Evolutionary conservation across 2,113 vertebrate species (phyloP), one percentile per base, ranked within the genome.

Genomic region (Dipodomys stephensi): DNA sequence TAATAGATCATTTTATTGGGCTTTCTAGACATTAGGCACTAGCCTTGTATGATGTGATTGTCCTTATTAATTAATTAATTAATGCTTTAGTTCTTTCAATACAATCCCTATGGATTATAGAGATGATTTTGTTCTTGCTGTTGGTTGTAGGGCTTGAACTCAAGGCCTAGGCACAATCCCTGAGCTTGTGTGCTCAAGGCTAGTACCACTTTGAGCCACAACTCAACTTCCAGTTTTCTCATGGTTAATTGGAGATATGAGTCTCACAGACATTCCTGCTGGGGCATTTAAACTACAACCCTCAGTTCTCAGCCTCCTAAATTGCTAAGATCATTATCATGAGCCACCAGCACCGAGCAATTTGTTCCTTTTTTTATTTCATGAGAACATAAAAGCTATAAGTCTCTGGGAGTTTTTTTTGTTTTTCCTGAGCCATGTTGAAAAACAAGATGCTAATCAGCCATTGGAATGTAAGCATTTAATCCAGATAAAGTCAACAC

Each of bases 341-440:
- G 15, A 57, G 53, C 53, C 15, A 57, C 53, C 15, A 57, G 2
- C 53, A 57, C 12, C 53, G 16, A 13, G 15, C 53, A 76, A 78
- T 46, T 73, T 93, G 35, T 83, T 86, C 20, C 12, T 69, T 74
- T 74, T 80, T 80, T 28, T 74, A 83, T 65, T 89, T 87, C 46
- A 76, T 28, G 32, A 65, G 92, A 87, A 88, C 73, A 30, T 7
- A 15, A 39, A 32, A 62, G 25, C 19, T 87, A 22, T 71, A 93
- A 67, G 13, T 25, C 27, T 69, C 73, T 73, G 4, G n/a, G 81
- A 77, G 22, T 16, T 57, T 57, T n/a, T 57, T 13, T 18, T 49
- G 49, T 16, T 91, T 28, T 83, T 23, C 44, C 49, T 25, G 11
- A 27, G 32, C 23, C 46, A 35, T 25, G 2, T 88, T 84, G 7